Conservation (phyloP, 2,797 vertebrate genomes). For the Buphagus erythrorhynchus region DNA sequence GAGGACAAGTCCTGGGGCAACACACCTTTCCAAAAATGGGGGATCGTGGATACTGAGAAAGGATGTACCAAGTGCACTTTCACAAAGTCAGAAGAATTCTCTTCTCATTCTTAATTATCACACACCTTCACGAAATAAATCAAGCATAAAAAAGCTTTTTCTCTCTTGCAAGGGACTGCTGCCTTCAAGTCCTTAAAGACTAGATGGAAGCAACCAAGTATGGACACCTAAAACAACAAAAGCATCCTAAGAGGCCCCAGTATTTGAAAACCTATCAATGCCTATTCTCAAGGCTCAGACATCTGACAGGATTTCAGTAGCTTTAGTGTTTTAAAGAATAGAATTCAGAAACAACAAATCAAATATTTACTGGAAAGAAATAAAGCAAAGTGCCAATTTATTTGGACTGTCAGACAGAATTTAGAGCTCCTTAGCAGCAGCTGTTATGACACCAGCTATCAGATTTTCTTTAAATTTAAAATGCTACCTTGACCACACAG, state of each 20-base stretch:
- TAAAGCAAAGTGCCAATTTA: background rate
- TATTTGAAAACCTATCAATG: background rate
- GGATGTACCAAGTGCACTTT: background rate
- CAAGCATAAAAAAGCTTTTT: background rate
- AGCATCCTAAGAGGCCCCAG: background rate
- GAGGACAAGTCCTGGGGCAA: background rate
- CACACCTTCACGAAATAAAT: background rate
- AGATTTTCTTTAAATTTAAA: background rate
- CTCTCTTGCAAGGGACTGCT: background rate
- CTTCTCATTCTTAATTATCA: background rate
- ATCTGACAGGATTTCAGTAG: background rate
- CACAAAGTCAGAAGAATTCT: background rate
- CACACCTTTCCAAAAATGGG: background rate
- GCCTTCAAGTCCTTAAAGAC: background rate
- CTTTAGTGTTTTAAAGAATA: background rate
- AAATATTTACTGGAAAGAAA: background rate
- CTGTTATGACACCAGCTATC: background rate
- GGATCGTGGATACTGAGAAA: fast-evolving
- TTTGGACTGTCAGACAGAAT: background rate
- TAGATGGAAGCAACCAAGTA: background rate
- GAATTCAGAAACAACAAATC: background rate
- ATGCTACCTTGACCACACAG: background rate
- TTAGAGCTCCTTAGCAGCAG: background rate
- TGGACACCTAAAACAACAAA: background rate
- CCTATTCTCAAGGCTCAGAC: background rate